Base-by-base conservation (phyloP, 2,888 invertebrate genomes). In the Amblyjoppa fuscipennis region DNA sequence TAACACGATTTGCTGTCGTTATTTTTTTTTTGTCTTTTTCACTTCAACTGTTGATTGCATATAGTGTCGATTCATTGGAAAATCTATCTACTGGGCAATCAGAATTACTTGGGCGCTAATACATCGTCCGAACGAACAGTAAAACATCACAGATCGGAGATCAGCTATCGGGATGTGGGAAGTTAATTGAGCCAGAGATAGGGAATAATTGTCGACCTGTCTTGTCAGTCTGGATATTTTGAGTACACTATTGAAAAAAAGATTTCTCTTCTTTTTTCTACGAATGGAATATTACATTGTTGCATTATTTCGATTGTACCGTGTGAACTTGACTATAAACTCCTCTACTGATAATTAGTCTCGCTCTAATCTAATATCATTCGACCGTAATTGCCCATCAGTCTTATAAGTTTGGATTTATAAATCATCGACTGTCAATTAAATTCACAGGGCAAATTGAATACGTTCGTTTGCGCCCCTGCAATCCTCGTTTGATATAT, bases 141-240 rank as follows among this genome's bases (percentile, higher is more conserved):
- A 88, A 90, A 88, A 87, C 88, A 92, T 91, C 92, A 91, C 91
- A 92, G 91, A 87, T 89, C 88, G 85, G 88, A 90, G 89, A 92
- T 92, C 90, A 92, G 89, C 89, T 90, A 91, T 86, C 85, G 86
- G 87, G 87, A 89, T 88, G 88, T 82, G 59, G 73, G 59, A 69
- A 86, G 51, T 61, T 66, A 69, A 74, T 75, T 51, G 45, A 68
- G 53, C 2, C 16, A 69, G 13, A 28, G 11, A 16, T 78, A 74
- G 11, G 31, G 34, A 69, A 78, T 68, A 73, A 66, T 66, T 5
- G 59, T 59, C 20, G 20, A 20, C 0, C 20, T 20, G 20, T 20
- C 20, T 20, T 20, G 20, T 20, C 20, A 20, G 20, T 20, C 20
- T 20, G 20, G 20, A 20, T 20, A 20, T 20, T 20, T 20, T 0